Conservation (phyloP, 1,140 invertebrate genomes). For the Sycophila sp. region DNA sequence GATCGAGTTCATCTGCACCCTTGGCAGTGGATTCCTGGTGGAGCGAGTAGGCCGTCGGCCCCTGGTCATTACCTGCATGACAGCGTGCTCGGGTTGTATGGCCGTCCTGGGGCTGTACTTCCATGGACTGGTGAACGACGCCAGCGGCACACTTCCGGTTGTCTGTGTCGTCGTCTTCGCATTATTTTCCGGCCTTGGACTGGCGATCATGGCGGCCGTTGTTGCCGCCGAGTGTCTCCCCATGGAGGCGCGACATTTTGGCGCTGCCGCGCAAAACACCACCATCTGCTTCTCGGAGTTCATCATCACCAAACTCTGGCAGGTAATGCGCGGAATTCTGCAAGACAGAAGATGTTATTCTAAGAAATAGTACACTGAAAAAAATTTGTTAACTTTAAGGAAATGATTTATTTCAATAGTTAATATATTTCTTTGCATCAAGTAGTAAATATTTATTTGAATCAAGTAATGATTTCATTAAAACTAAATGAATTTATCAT, state of each 20-base stretch:
- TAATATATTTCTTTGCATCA: no score
- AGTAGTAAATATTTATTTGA: no score
- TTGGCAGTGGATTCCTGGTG: neutral
- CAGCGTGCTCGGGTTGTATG: neutral
- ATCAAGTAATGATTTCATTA: no score
- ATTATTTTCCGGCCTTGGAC: neutral
- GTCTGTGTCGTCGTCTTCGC: neutral
- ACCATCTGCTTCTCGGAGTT: slow-evolving; percentile 2
- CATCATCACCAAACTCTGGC: slow-evolving; percentile 15
- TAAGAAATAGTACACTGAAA: no score
- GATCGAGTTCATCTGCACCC: neutral
- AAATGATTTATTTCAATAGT: no score
- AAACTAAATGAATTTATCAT: no score
- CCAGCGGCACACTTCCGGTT: neutral
- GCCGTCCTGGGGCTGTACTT: neutral
- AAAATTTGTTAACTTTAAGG: no score
- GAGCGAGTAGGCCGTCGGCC: neutral
- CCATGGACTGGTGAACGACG: neutral
- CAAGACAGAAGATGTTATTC: no score
- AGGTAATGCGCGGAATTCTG: no score
- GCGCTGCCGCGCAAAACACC: slow-evolving; percentile 7
- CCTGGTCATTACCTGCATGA: neutral
- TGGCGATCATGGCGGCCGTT: neutral
- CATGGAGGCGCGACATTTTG: slow-evolving; percentile 10
- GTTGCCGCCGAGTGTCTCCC: neutral